phyloP scores from a whole-genome alignment of 2,888 invertebrate genomes.

The Apodemia mormo region DNA sequence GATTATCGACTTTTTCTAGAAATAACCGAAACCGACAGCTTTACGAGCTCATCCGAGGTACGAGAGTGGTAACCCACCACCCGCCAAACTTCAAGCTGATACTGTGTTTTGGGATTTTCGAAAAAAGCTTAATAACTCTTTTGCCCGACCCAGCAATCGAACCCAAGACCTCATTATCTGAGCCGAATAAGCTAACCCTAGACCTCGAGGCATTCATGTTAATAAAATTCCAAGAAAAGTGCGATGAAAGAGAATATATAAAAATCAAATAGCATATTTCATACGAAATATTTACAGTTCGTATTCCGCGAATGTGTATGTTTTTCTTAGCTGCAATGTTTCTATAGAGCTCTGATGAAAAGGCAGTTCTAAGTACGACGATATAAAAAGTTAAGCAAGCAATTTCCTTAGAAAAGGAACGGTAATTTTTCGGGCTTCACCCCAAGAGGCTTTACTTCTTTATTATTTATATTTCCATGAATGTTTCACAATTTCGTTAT shows the following conservation, averaged over 20 bases:
- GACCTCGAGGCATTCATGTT: neutral
- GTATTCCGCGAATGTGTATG: neutral
- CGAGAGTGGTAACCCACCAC: too few species aligned
- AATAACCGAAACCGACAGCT: too few species aligned
- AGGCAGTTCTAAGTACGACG: constrained; percentile 14
- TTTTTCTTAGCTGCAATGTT: neutral
- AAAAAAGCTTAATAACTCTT: too few species aligned
- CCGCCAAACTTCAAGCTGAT: too few species aligned
- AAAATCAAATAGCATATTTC: neutral
- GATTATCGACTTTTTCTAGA: too few species aligned
- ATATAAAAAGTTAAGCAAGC: constrained; percentile 21
- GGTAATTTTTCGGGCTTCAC: constrained; percentile 23
- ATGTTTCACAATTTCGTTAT: constrained; percentile 12
- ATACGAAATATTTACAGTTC: constrained; percentile 1
- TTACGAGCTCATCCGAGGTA: too few species aligned
- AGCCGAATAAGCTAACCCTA: too few species aligned
- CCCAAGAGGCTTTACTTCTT: constrained; percentile 11
- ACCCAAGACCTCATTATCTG: too few species aligned
- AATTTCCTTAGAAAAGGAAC: constrained; percentile 22
- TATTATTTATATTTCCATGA: constrained; percentile 12
- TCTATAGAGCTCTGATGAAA: constrained; percentile 15
- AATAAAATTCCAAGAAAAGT: neutral
- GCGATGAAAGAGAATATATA: neutral
- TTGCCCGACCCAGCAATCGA: too few species aligned
- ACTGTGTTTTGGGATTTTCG: too few species aligned